Percentiles rank a stretch among this genome's conserved stretches.
phyloP scores from a whole-genome alignment of 2,888 invertebrate species.

The Rhyacophila evoluta region DNA sequence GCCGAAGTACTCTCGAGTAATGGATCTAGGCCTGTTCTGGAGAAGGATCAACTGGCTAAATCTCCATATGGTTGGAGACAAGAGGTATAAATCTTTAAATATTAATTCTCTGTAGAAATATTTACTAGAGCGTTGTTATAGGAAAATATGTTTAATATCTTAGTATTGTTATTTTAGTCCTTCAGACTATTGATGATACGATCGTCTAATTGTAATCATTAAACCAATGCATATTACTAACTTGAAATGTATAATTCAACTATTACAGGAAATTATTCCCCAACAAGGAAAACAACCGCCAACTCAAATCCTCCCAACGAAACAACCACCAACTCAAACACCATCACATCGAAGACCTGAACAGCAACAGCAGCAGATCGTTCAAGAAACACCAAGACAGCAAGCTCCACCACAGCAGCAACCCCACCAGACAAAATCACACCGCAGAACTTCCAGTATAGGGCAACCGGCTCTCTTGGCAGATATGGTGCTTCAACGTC shows the following conservation, averaged over 20 bases:
- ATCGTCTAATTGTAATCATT: too few relatives aligned
- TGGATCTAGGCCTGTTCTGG: conserved; percentile 60
- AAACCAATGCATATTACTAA: too few relatives aligned
- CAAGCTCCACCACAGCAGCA: neutral
- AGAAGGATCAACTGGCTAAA: conserved; percentile 68
- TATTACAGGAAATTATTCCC: neutral
- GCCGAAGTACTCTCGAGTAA: conserved; percentile 53
- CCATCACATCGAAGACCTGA: neutral
- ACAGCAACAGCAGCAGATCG: neutral
- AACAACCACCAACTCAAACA: neutral
- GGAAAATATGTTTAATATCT: too few relatives aligned
- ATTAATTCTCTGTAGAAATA: too few relatives aligned
- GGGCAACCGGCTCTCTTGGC: conserved; percentile 9
- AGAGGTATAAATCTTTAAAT: conserved; percentile 58
- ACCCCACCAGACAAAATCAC: neutral
- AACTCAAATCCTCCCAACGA: neutral
- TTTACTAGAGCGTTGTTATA: too few relatives aligned
- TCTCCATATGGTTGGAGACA: conserved; percentile 67
- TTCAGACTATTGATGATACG: too few relatives aligned
- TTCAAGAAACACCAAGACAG: neutral
- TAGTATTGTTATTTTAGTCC: too few relatives aligned
- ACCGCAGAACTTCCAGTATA: conserved; percentile 16
- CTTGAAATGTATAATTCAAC: too few relatives aligned
- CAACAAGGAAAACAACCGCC: neutral
- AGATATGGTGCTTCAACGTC: conserved; percentile 7